Evolutionary conservation across 92 coral and sea anemone species (phyloP).

Genomic region (Montipora capitata): DNA sequence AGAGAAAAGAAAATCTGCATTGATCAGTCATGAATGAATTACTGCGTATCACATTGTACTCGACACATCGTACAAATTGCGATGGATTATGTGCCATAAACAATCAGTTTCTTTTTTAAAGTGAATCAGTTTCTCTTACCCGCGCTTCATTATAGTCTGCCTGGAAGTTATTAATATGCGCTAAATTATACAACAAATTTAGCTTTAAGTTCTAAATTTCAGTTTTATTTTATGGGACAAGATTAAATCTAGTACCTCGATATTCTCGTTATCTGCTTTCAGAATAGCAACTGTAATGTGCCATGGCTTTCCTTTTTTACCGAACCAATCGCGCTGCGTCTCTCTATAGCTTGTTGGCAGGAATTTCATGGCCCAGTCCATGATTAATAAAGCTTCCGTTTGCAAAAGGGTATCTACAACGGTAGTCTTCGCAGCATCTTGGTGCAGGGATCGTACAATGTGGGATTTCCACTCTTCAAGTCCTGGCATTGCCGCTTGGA

Average conservation of each 20-base stretch:
- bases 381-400: conserved; percentile 26
- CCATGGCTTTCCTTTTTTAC: conserved; percentile 11
- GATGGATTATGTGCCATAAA: no score
- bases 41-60: no score
- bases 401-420: conserved; percentile 21
- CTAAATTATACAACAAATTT: neutral
- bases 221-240: neutral
- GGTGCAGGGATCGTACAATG: neutral
- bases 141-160: neutral
- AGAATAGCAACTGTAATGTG: conserved; percentile 21
- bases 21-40: no score
- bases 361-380: neutral
- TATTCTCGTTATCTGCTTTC: neutral
- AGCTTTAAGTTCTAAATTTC: neutral
- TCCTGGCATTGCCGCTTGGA: conserved; percentile 36
- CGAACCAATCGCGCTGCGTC: conserved; percentile 15
- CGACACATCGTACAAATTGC: no score
- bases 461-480: conserved; percentile 39
- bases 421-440: conserved; percentile 41
- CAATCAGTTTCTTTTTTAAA: no score
- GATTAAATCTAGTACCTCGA: neutral
- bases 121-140: no score
- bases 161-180: neutral
- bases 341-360: conserved; percentile 34
- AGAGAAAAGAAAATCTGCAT: no score